Evolutionary conservation across 2,888 invertebrate species (phyloP).

Genomic region (Synanthedon andrenaeformis): DNA sequence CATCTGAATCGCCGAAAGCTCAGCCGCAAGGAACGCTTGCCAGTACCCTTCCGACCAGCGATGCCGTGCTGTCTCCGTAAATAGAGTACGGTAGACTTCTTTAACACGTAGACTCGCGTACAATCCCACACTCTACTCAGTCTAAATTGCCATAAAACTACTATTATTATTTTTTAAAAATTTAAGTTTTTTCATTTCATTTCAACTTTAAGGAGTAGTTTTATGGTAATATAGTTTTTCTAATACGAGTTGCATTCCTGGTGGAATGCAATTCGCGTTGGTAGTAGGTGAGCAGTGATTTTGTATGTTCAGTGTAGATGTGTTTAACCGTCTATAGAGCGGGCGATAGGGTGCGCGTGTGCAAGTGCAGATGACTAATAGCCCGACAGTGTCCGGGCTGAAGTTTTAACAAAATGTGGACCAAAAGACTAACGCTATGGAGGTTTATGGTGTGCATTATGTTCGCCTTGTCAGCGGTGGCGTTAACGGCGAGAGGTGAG

Average conservation of each 20-base stretch:
- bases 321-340: slow-evolving; percentile 45
- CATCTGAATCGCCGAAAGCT: slow-evolving; percentile 48
- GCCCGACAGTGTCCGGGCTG: slow-evolving; percentile 52
- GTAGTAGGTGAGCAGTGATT: slow-evolving; percentile 11
- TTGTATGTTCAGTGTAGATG: slow-evolving; percentile 49
- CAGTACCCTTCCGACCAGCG: slow-evolving; percentile 66
- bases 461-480: slow-evolving; percentile 53
- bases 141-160: slow-evolving; percentile 11
- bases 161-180: not conserved
- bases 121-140: slow-evolving; percentile 22
- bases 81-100: slow-evolving; percentile 61
- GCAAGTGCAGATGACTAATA: slow-evolving; percentile 67
- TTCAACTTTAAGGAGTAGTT: slow-evolving; percentile 21
- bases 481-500: slow-evolving; percentile 58
- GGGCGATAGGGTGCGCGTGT: slow-evolving; percentile 64
- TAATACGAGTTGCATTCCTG: slow-evolving; percentile 46
- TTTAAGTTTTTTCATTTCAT: slow-evolving; percentile 3
- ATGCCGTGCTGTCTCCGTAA: slow-evolving; percentile 72
- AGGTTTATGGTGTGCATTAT: slow-evolving; percentile 64
- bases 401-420: slow-evolving; percentile 61
- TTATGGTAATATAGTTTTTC: slow-evolving; percentile 26
- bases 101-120: slow-evolving; percentile 41
- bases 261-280: slow-evolving; percentile 39
- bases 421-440: slow-evolving; percentile 62
- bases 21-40: slow-evolving; percentile 43